Evolutionary conservation across 1,140 invertebrate species (phyloP).

Genomic region (Ceratosolen solmsi): DNA sequence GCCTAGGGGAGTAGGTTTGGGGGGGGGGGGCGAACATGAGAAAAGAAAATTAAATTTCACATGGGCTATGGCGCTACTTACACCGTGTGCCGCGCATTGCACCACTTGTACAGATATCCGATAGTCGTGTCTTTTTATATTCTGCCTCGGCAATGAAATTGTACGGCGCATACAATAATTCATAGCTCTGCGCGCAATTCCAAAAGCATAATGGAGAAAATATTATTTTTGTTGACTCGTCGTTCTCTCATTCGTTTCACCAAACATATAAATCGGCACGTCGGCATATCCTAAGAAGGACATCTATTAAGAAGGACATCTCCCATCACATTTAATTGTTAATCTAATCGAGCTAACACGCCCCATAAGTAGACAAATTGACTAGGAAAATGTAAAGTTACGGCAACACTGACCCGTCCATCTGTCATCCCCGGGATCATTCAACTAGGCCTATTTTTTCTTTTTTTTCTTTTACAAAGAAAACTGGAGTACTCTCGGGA

Average conservation of each 20-base stretch:
- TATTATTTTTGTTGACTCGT: slow-evolving; percentile 2
- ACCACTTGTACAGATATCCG: too few species aligned
- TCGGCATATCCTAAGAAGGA: too few species aligned
- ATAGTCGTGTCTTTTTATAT: slow-evolving; percentile 1
- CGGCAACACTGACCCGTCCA: too few species aligned
- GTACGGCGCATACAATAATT: slow-evolving; percentile 18
- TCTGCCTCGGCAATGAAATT: neutral
- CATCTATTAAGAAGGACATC: neutral
- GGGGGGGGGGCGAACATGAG: neutral
- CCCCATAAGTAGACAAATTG: neutral
- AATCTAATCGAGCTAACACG: slow-evolving; percentile 4
- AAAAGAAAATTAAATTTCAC: slow-evolving; percentile 44
- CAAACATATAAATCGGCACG: too few species aligned
- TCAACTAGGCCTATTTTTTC: too few species aligned
- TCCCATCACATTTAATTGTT: neutral
- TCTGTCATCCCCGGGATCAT: too few species aligned
- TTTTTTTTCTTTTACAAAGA: too few species aligned
- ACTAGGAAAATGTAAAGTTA: too few species aligned
- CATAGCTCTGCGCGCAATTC: neutral
- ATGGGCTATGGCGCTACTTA: neutral
- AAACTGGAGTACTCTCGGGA: neutral
- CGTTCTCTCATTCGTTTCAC: neutral
- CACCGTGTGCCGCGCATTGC: neutral
- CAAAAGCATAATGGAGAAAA: neutral
- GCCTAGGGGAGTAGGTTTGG: neutral